Conservation (phyloP, 2,113 vertebrate genomes). For the Leucopsar rothschildi region DNA sequence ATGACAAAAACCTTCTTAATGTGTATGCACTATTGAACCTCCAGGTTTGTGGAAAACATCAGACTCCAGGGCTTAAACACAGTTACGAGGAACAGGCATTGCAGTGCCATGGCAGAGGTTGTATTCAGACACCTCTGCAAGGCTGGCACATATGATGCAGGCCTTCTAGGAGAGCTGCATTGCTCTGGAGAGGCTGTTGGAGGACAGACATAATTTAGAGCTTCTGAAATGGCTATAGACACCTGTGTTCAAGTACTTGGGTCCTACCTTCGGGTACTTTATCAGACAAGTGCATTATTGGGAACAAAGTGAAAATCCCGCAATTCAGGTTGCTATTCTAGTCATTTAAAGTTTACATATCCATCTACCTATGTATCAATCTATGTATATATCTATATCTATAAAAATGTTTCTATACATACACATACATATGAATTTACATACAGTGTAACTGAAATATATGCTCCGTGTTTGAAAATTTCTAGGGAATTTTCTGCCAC, state of each 20-base stretch:
- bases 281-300: neutral
- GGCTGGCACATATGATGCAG: neutral
- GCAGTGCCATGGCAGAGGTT: neutral
- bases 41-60: neutral
- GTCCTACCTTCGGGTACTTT: neutral
- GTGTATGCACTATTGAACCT: neutral
- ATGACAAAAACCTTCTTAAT: neutral
- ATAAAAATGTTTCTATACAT: neutral
- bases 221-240: neutral
- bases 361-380: neutral
- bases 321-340: neutral
- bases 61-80: neutral
- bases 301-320: neutral
- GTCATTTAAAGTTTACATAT: neutral
- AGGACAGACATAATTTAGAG: neutral
- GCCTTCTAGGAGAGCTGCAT: neutral
- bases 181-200: neutral
- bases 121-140: neutral
- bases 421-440: no score
- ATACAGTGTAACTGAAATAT: neutral
- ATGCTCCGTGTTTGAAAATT: neutral
- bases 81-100: neutral
- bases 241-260: neutral
- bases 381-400: neutral
- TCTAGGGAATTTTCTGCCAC: neutral